Evolutionary conservation across 2,888 invertebrate species (phyloP), one percentile per base, ranked within the genome.

Genomic region (Caenorhabditis uteleia): DNA sequence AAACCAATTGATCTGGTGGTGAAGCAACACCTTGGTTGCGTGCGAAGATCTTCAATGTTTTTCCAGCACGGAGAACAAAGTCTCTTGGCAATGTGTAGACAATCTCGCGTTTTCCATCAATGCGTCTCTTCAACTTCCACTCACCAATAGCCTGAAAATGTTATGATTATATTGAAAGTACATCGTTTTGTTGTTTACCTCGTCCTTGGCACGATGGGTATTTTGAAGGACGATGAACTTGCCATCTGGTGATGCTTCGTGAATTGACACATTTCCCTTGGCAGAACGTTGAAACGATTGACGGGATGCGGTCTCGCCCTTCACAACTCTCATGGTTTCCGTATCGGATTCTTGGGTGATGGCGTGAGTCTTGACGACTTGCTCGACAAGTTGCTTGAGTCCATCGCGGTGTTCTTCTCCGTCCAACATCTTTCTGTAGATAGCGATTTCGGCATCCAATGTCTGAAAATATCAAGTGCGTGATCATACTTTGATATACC

Each of bases 401-500:
- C 83, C 83, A 23, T 78, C 78, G 12, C 86, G 84, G 80, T 84
- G 86, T 80, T 87, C 87, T 74, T 87, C 87, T 47, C 86, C 85
- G 77, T 87, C 87, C 72, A 87, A 80, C 79, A 87, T 84, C 74
- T 86, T 87, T 61, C 87, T 82, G 84, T 87, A 87, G 68, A 87
- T 87, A 68, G 86, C 86, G 68, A 87, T 87, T 79, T 87, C 87
- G 53, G 87, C 84, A 80, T 87, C 87, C 66, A 87, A 78, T 16
- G 85, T 85, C 65, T 77, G 33, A 21, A 61, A 51, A 45, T n/a
- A 45, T 21, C 2, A n/a, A 12, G 44, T 26, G 10, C 12, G 5
- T 40, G 40, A 18, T 40, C 14, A 6, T 38, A 38, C 38, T 10
- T n/a, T 38, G n/a, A 7, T 38, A 12, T 29, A 51, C 20, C 10